A percentile compares a stretch with the other conserved stretches of the same genome.
These are phyloP conservation scores for Molothrus aeneus DNA, from an alignment of 2,797 vertebrate genomes.

Conservation along the genomic window DNA sequence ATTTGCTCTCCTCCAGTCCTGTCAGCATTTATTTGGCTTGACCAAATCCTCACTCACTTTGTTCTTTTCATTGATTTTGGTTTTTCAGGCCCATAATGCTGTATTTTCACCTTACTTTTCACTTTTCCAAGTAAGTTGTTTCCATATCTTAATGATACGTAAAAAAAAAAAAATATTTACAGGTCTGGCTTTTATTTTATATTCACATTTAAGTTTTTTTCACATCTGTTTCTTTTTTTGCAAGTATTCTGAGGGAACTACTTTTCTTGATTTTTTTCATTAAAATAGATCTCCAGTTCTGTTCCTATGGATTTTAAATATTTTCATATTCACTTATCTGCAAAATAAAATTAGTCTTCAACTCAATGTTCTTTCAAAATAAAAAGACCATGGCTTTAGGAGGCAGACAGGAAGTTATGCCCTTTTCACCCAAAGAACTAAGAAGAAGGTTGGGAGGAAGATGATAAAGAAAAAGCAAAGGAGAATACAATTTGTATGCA, in stretches of 20 bases:
- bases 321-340: conserved; percentile 18
- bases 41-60: background rate
- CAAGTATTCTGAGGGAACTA: background rate
- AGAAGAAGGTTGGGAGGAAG: conserved; percentile 72
- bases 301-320: conserved; percentile 12
- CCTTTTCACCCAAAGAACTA: conserved; percentile 65
- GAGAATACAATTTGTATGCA: background rate
- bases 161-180: background rate
- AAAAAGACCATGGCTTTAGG: conserved; percentile 31
- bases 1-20: background rate
- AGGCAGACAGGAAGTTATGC: conserved; percentile 71
- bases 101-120: conserved; percentile 13
- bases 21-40: background rate
- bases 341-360: conserved; percentile 43
- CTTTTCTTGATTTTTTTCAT: background rate
- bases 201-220: background rate
- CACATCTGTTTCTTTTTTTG: conserved; percentile 26
- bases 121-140: background rate
- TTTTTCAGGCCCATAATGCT: background rate
- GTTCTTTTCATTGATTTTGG: background rate
- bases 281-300: background rate
- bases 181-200: conserved; percentile 23
- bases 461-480: conserved; percentile 66
- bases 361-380: conserved; percentile 49
- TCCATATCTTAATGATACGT: background rate